Evolutionary conservation across 2,888 invertebrate genomes (phyloP).

Genomic region (Strigamia maritima): DNA sequence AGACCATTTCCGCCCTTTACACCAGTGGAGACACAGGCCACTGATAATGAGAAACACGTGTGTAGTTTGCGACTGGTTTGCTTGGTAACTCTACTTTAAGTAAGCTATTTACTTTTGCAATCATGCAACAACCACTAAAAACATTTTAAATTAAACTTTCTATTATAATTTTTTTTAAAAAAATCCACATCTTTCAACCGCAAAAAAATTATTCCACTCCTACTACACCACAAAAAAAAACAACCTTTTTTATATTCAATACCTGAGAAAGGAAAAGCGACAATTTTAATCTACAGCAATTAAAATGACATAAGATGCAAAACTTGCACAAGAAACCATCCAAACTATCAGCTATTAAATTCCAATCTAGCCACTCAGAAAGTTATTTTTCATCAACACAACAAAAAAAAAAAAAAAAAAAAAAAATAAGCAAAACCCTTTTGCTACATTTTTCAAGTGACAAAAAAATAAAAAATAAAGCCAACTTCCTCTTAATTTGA

Average conservation of each 20-base stretch:
- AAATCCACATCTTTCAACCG: too few species aligned
- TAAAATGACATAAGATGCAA: slow-evolving; percentile 24
- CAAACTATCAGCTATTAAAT: slow-evolving; percentile 15
- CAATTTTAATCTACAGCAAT: slow-evolving; percentile 23
- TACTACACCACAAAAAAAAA: neutral
- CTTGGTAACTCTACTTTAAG: neutral
- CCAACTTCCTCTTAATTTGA: neutral
- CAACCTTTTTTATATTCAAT: neutral
- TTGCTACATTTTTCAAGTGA: neutral
- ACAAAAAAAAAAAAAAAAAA: too few species aligned
- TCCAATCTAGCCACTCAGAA: slow-evolving; percentile 19
- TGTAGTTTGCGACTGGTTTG: slow-evolving; percentile 9
- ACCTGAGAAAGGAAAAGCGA: neutral
- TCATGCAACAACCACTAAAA: neutral
- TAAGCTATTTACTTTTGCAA: neutral
- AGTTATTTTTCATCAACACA: slow-evolving; percentile 10
- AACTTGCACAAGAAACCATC: neutral
- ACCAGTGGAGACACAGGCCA: slow-evolving; percentile 15
- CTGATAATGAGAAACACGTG: slow-evolving; percentile 15
- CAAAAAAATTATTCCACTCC: neutral
- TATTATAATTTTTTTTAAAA: too few species aligned
- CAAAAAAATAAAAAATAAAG: neutral
- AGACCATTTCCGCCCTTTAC: slow-evolving; percentile 15
- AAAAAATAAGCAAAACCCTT: neutral
- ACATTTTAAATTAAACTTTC: neutral